phyloP scores from a whole-genome alignment of 1,140 invertebrate species.

The Galendromus occidentalis region DNA sequence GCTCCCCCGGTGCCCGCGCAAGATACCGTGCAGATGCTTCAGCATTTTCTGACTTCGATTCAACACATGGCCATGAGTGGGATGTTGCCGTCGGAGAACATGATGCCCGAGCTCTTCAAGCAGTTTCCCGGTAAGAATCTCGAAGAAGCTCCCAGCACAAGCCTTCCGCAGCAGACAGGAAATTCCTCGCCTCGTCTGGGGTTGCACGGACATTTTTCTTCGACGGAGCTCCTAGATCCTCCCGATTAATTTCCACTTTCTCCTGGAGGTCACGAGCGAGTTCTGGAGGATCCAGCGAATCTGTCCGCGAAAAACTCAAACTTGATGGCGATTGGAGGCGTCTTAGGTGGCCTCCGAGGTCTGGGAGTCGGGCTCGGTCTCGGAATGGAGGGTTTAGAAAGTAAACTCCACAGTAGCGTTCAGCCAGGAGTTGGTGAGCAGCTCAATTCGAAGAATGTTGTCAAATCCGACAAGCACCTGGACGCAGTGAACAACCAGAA shows the following conservation, averaged over 20 bases:
- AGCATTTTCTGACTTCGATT: slow-evolving; percentile 1
- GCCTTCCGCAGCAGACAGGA: no score
- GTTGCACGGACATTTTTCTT: no score
- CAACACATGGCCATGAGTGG: not conserved
- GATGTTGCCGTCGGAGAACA: not conserved
- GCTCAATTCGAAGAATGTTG: slow-evolving; percentile 5
- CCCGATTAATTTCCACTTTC: no score
- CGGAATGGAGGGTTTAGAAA: slow-evolving; percentile 16
- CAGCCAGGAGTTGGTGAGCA: not conserved
- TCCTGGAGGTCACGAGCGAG: not conserved
- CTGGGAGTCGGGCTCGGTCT: slow-evolving; percentile 9
- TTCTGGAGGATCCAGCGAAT: not conserved
- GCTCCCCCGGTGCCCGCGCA: not conserved
- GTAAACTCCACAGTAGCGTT: not conserved
- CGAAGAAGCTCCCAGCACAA: no score
- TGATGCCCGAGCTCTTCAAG: not conserved
- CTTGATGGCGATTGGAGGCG: no score
- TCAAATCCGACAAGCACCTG: slow-evolving; percentile 12
- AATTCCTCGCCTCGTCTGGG: no score
- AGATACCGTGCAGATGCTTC: slow-evolving; percentile 6
- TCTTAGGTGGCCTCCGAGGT: not conserved
- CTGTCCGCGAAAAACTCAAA: no score
- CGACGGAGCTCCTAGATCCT: no score
- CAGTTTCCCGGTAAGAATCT: slow-evolving; percentile 1
- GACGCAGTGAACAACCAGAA: slow-evolving; percentile 7